Evolutionary conservation across 2,113 vertebrate species (phyloP).

Genomic region (Steatornis caripensis): DNA sequence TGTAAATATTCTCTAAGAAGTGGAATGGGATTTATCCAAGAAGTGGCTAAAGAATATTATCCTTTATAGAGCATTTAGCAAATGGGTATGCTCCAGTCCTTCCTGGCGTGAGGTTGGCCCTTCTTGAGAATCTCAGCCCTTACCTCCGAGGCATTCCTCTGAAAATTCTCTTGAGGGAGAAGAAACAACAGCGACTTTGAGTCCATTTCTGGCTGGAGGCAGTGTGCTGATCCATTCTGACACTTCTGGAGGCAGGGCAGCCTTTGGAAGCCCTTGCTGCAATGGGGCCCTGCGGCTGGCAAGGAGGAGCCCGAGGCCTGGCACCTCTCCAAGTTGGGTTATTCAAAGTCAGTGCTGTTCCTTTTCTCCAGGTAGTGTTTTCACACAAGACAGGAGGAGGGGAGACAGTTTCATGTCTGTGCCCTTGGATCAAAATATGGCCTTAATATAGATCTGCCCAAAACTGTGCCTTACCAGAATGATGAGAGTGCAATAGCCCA

Average conservation of each 20-base stretch:
- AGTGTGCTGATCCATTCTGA: slow-evolving; percentile 16
- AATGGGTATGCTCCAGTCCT: background rate
- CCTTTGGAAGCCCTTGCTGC: slow-evolving; percentile 5
- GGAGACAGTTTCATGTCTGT: slow-evolving; percentile 11
- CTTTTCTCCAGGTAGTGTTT: slow-evolving; percentile 39
- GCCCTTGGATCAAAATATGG: slow-evolving; percentile 17
- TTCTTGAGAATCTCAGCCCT: background rate
- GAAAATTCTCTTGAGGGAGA: background rate
- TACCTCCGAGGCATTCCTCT: background rate
- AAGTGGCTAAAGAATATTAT: background rate
- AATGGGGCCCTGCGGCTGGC: background rate
- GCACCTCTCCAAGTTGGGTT: slow-evolving; percentile 35
- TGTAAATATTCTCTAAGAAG: slow-evolving; percentile 23
- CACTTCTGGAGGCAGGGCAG: slow-evolving; percentile 48
- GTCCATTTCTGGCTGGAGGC: slow-evolving; percentile 2
- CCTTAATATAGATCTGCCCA: background rate
- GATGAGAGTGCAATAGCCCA: background rate
- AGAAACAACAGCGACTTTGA: slow-evolving; percentile 41
- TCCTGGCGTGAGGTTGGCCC: background rate
- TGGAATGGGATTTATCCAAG: background rate
- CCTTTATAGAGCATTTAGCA: background rate
- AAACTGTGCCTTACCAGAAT: slow-evolving; percentile 1
- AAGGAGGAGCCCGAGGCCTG: slow-evolving; percentile 19
- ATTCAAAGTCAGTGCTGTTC: slow-evolving; percentile 40
- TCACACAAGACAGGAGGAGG: background rate